Evolutionary conservation across 2,888 invertebrate genomes (phyloP).

Genomic region (Frankliniella fusca): DNA sequence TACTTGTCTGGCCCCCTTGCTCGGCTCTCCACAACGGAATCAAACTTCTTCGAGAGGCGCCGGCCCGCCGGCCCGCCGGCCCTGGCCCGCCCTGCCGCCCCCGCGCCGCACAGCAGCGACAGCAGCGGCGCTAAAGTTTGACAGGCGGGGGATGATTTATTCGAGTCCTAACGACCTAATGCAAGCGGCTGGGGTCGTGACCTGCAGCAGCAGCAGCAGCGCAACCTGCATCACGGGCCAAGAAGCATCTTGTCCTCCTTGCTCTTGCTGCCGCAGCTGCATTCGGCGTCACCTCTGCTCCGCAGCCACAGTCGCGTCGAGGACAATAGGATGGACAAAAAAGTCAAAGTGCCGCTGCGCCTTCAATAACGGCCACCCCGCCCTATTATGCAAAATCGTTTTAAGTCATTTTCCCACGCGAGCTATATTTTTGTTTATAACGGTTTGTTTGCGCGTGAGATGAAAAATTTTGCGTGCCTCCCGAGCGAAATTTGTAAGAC

Average conservation of each 20-base stretch:
- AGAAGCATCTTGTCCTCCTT: background rate
- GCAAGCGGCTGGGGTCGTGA: background rate
- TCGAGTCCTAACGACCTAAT: background rate
- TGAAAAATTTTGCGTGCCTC: no score
- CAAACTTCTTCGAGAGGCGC: background rate
- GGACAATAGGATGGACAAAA: background rate
- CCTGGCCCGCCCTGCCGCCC: background rate
- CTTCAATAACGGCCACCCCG: no score
- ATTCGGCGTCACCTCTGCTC: background rate
- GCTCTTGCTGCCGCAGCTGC: no score
- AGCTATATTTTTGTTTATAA: no score
- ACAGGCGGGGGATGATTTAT: background rate
- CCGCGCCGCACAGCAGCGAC: background rate
- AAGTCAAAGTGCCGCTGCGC: background rate
- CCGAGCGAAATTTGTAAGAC: no score
- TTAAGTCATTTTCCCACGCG: no score
- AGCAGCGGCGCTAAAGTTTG: background rate
- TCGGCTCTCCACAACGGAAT: conserved; percentile 1
- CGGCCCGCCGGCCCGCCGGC: background rate
- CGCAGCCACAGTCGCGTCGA: background rate
- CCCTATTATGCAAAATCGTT: no score
- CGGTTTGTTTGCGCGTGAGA: no score
- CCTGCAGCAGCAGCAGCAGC: no score
- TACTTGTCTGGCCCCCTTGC: background rate
- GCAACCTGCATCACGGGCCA: background rate